Evolutionary conservation across 2,113 vertebrate genomes (phyloP).

Genomic region (Sisor rabdophorus): DNA sequence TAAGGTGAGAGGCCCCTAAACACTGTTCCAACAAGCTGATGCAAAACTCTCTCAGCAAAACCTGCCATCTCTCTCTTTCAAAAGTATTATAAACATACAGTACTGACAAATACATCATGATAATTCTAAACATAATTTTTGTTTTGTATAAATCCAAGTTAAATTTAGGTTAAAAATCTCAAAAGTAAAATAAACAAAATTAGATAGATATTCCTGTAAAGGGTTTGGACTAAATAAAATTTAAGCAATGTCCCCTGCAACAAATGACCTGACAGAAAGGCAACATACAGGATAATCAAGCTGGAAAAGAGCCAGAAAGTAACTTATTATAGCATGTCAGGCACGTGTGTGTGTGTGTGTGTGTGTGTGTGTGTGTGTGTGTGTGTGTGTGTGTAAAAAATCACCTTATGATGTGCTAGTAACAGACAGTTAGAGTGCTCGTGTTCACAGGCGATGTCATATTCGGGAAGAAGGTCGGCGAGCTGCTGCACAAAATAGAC

Average conservation of each 20-base stretch:
- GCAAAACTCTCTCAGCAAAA: neutral
- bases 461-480: conserved; percentile 74
- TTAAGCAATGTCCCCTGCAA: too few relatives aligned
- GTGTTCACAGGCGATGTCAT: conserved; percentile 84
- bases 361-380: neutral
- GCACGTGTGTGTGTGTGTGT: too few relatives aligned
- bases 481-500: conserved; percentile 82
- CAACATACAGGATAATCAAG: conserved; percentile 4
- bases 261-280: too few relatives aligned
- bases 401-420: conserved; percentile 86
- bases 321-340: neutral
- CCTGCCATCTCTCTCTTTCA: too few relatives aligned
- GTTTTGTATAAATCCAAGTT: too few relatives aligned
- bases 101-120: too few relatives aligned
- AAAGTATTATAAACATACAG: too few relatives aligned
- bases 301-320: neutral
- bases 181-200: too few relatives aligned
- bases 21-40: neutral
- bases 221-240: too few relatives aligned
- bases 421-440: conserved; percentile 93
- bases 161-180: too few relatives aligned
- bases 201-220: too few relatives aligned
- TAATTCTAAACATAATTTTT: too few relatives aligned
- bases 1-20: neutral
- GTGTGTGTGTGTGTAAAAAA: neutral